Conservation (phyloP, 1,140 invertebrate species). For the Paracyclopina nana region DNA sequence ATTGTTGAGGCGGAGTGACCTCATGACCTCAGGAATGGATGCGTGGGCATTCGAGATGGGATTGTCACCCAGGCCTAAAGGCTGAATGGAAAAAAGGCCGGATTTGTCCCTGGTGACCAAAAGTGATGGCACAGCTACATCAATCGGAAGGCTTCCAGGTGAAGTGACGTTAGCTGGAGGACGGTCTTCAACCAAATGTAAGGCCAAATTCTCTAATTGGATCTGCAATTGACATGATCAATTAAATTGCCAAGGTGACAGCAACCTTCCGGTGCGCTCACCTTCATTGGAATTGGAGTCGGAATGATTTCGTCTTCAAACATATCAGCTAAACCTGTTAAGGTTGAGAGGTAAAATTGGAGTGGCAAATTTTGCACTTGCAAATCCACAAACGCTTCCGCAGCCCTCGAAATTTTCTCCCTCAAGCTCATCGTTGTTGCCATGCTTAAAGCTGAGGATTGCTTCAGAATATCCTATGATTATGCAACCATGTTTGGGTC, state of each 20-base stretch:
- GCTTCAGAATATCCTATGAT: too few species aligned
- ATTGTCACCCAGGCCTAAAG: too few species aligned
- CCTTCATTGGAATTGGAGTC: conserved; percentile 52
- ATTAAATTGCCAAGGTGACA: too few species aligned
- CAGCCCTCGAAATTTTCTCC: not conserved
- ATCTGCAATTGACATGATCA: conserved; percentile 39
- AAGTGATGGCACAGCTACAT: conserved; percentile 43
- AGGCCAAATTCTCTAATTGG: conserved; percentile 40
- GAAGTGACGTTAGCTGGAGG: conserved; percentile 56
- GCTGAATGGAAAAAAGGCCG: conserved; percentile 44
- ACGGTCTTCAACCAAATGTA: conserved; percentile 55
- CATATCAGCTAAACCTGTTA: conserved; percentile 53
- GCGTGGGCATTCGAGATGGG: too few species aligned
- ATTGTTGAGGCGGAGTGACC: not conserved
- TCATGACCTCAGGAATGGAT: not conserved
- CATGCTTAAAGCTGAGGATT: too few species aligned
- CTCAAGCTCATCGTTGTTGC: not conserved
- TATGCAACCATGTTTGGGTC: too few species aligned
- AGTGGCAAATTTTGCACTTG: conserved; percentile 43
- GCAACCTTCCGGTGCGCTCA: conserved; percentile 28
- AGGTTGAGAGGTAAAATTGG: conserved; percentile 53
- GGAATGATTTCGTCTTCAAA: conserved; percentile 63
- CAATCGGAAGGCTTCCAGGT: conserved; percentile 53
- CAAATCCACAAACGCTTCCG: conserved; percentile 33
- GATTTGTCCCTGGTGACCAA: conserved; percentile 40